Evolutionary conservation across 2,888 invertebrate genomes (phyloP).

Genomic region (Tetropium fuscum): DNA sequence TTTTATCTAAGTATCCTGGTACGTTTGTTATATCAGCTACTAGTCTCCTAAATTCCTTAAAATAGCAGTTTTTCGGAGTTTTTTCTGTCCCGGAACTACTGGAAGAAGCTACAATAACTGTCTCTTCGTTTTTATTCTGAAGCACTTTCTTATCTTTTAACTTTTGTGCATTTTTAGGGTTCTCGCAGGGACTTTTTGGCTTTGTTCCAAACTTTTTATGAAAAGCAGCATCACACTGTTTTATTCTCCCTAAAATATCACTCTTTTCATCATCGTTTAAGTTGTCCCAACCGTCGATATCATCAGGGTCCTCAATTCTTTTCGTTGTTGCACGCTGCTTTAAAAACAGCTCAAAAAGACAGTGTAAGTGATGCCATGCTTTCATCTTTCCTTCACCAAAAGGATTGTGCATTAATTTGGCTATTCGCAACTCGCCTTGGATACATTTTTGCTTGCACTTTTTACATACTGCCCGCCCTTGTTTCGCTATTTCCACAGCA

Average conservation of each 20-base stretch:
- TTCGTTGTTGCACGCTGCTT: conserved; percentile 86
- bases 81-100: conserved; percentile 7
- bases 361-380: conserved; percentile 84
- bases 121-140: conserved; percentile 19
- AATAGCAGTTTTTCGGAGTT: conserved; percentile 74
- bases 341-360: conserved; percentile 82
- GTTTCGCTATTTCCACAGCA: conserved; percentile 83
- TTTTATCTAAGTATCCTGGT: conserved; percentile 86
- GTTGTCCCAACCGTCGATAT: conserved; percentile 81
- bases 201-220: conserved; percentile 42
- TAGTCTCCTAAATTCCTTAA: conserved; percentile 81
- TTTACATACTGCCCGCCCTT: conserved; percentile 85
- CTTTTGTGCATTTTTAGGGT: conserved; percentile 23
- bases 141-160: conserved; percentile 21
- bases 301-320: conserved; percentile 81
- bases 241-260: conserved; percentile 72
- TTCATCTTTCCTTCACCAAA: conserved; percentile 84
- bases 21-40: conserved; percentile 83
- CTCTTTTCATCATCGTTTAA: conserved; percentile 77
- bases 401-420: conserved; percentile 82
- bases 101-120: not conserved
- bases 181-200: conserved; percentile 53
- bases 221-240: conserved; percentile 72
- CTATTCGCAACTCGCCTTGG: conserved; percentile 79
- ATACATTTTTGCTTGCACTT: conserved; percentile 86